phyloP scores from a whole-genome alignment of 2,113 vertebrate species.

The Oxyruncus cristatus region DNA sequence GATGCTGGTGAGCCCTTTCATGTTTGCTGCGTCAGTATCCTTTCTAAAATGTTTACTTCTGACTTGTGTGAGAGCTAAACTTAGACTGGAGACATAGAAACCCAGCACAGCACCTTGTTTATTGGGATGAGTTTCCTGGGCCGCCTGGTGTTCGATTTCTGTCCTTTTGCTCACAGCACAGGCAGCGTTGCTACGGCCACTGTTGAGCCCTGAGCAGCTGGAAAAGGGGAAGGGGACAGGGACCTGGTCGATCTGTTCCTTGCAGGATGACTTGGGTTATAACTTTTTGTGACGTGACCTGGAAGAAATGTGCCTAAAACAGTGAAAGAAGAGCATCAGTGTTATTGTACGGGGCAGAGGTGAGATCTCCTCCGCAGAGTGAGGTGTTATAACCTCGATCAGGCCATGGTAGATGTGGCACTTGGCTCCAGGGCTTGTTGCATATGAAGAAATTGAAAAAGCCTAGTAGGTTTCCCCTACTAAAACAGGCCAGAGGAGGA shows the following conservation, averaged over 20 bases:
- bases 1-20: not conserved
- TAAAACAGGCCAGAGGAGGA: not conserved
- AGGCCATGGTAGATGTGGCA: not conserved
- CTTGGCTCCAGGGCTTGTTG: not conserved
- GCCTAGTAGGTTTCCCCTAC: not conserved
- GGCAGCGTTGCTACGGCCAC: not conserved
- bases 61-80: constrained; percentile 26
- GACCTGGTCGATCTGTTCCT: not conserved
- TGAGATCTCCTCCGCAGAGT: not conserved
- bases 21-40: not conserved
- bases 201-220: not conserved
- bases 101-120: constrained; percentile 40
- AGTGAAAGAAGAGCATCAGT: not conserved
- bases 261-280: not conserved
- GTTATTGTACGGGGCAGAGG: not conserved
- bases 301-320: not conserved
- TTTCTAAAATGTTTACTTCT: constrained; percentile 29
- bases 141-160: not conserved
- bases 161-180: not conserved
- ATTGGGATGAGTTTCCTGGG: constrained; percentile 1
- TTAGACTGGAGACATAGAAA: constrained; percentile 14
- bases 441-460: not conserved
- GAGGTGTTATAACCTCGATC: not conserved
- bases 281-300: not conserved
- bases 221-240: not conserved